Percentiles rank a stretch among this genome's conserved stretches.
phyloP scores from a whole-genome alignment of 2,797 vertebrate genomes.

The Amniataba percoides region DNA sequence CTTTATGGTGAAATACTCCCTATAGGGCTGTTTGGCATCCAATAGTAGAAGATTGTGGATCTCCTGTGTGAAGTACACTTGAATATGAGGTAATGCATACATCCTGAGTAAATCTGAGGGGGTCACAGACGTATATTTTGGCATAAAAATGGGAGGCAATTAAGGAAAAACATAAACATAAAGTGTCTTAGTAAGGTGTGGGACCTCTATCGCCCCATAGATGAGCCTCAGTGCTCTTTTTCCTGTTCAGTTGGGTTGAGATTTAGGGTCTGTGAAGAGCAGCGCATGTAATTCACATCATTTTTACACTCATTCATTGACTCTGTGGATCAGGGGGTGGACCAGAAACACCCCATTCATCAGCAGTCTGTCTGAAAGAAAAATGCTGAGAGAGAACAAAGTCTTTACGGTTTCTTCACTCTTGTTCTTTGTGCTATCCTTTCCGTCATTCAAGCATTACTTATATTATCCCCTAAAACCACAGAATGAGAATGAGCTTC shows the following conservation, averaged over 20 bases:
- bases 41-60: background rate
- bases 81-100: background rate
- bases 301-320: background rate
- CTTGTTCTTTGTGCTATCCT: background rate
- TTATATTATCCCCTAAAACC: conserved; percentile 7
- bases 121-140: background rate
- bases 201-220: background rate
- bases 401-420: background rate
- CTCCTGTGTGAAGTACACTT: background rate
- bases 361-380: no score
- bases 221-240: background rate
- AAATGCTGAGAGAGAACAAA: no score
- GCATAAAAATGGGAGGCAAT: background rate
- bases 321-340: background rate
- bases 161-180: background rate
- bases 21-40: conserved; percentile 2
- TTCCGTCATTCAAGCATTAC: background rate
- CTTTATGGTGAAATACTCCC: conserved; percentile 15
- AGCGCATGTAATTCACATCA: background rate
- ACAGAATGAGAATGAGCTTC: no score
- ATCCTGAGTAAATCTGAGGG: background rate
- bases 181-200: background rate
- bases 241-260: background rate
- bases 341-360: background rate
- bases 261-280: background rate